phyloP scores from a whole-genome alignment of 1,140 invertebrate genomes.

The Pseudomyrmex concolor region DNA sequence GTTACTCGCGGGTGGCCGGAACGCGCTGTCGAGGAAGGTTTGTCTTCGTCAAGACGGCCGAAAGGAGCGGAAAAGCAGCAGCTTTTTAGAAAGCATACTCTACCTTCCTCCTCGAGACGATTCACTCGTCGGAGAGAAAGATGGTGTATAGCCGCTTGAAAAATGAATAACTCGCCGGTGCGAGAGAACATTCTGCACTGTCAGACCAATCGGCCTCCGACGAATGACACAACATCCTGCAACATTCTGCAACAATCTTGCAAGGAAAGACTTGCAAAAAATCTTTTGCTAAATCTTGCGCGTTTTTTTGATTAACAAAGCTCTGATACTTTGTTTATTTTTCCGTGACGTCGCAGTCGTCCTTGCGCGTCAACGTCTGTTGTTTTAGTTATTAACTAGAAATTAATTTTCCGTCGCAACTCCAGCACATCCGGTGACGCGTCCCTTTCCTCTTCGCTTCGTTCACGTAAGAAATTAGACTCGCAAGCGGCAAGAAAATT shows the following conservation, averaged over 20 bases:
- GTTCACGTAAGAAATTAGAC: conserved; percentile 45
- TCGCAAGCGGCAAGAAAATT: conserved; percentile 51
- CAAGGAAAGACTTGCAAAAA: not conserved
- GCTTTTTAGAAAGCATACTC: conserved; percentile 72
- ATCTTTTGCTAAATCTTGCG: not conserved
- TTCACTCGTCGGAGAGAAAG: conserved; percentile 66
- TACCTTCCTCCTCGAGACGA: conserved; percentile 64
- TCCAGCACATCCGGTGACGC: conserved; percentile 30
- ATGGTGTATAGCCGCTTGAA: conserved; percentile 69
- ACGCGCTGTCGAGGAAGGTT: conserved; percentile 55
- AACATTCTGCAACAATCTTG: conserved; percentile 32
- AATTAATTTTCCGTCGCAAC: conserved; percentile 38
- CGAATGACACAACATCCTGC: conserved; percentile 35
- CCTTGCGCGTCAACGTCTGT: not conserved
- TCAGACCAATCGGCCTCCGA: conserved; percentile 37
- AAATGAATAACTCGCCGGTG: conserved; percentile 67
- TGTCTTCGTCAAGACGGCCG: conserved; percentile 71
- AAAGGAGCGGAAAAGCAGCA: conserved; percentile 66
- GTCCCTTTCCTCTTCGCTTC: not conserved
- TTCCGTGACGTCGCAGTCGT: not conserved
- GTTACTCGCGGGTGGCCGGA: conserved; percentile 9
- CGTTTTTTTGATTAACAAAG: no score
- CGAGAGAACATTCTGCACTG: conserved; percentile 23
- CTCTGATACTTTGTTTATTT: not conserved
- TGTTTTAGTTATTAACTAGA: conserved; percentile 48